Evolutionary conservation across 2,113 vertebrate species (phyloP).

Genomic region (Columba livia): DNA sequence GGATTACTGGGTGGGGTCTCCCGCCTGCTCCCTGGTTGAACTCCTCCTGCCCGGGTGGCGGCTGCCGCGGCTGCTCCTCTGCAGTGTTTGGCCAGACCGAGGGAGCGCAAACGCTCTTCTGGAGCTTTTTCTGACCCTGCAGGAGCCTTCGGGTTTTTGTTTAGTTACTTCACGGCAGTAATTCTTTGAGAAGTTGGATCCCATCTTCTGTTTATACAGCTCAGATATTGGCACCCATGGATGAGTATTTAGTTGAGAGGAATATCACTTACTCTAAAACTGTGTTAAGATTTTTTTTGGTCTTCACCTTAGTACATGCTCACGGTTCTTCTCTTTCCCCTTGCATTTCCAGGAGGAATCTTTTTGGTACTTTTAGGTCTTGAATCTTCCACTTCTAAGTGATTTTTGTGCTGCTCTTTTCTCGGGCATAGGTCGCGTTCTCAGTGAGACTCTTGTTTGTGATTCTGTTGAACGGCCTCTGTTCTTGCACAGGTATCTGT

Average conservation of each 20-base stretch:
- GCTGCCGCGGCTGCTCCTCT: background rate
- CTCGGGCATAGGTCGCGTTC: background rate
- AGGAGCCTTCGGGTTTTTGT: background rate
- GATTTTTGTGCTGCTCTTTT: background rate
- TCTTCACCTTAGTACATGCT: background rate
- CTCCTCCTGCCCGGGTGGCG: too few relatives aligned
- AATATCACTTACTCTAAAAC: background rate
- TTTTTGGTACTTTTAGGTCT: background rate
- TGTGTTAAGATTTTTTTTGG: background rate
- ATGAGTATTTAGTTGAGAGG: background rate
- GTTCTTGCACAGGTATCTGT: background rate
- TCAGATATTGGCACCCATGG: background rate
- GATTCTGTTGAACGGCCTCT: background rate
- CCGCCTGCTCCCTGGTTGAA: too few relatives aligned
- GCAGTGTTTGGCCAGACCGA: background rate
- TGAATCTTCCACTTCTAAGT: background rate
- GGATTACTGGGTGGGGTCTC: background rate
- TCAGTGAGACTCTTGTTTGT: background rate
- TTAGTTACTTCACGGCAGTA: background rate
- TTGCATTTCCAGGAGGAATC: background rate
- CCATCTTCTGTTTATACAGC: background rate
- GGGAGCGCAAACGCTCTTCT: background rate
- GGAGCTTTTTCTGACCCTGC: background rate
- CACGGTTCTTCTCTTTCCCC: background rate
- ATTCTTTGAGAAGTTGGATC: background rate